phyloP scores from a whole-genome alignment of 2,888 invertebrate genomes.

The Caenorhabditis virilis region DNA sequence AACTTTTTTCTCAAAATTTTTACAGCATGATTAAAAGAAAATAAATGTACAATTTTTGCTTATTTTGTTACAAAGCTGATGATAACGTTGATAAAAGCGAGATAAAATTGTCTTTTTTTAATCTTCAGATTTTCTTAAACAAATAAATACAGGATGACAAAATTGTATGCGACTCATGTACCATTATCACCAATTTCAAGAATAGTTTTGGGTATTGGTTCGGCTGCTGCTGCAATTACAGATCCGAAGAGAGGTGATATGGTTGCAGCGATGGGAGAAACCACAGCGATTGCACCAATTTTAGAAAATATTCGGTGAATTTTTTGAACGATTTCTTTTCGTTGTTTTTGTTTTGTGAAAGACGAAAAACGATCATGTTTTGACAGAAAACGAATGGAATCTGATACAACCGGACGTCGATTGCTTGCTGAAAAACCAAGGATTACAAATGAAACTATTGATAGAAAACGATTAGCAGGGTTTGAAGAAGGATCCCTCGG shows the following conservation, averaged over 20 bases:
- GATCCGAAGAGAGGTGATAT: constrained; percentile 74
- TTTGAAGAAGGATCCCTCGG: constrained; percentile 85
- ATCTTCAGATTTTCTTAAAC: background rate
- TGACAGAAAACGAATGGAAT: constrained; percentile 77
- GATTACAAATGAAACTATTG: constrained; percentile 83
- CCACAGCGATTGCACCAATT: constrained; percentile 78
- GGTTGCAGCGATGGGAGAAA: constrained; percentile 92
- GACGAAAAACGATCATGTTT: background rate
- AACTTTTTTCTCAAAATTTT: background rate
- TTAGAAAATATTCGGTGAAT: constrained; percentile 53
- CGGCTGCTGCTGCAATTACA: constrained; percentile 43
- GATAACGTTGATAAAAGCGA: background rate
- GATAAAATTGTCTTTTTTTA: background rate
- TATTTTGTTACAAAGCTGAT: no score
- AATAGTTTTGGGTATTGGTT: constrained; percentile 45
- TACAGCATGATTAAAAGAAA: no score
- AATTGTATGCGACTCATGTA: constrained; percentile 51
- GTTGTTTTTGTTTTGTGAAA: no score
- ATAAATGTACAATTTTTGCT: background rate
- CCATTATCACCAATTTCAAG: constrained; percentile 43
- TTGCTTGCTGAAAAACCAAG: constrained; percentile 81
- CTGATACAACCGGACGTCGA: constrained; percentile 79
- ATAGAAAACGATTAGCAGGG: constrained; percentile 77
- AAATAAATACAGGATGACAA: no score
- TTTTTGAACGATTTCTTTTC: background rate